Percentiles rank a stretch among this genome's conserved stretches.
phyloP scores from a whole-genome alignment of 2,888 invertebrate genomes.

The Crematogaster levior region DNA sequence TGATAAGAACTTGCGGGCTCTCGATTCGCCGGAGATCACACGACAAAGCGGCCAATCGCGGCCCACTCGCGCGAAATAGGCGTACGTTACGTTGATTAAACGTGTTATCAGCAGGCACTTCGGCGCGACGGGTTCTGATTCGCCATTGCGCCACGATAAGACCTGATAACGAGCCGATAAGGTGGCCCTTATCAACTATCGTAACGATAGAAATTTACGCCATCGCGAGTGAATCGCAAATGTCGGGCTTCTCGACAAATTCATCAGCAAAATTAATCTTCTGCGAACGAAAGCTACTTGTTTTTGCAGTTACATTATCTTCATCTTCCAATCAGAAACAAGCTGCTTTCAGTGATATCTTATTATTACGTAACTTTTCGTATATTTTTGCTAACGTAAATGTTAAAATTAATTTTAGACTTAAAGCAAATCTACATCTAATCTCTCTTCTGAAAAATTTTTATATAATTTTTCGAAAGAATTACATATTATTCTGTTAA shows the following conservation, averaged over 20 bases:
- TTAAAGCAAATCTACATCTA: neutral
- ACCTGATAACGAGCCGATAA: slow-evolving; percentile 63
- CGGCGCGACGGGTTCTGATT: slow-evolving; percentile 59
- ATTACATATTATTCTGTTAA: neutral
- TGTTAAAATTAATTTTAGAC: neutral
- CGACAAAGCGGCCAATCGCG: slow-evolving; percentile 51
- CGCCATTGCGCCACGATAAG: slow-evolving; percentile 61
- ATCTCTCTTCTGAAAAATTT: too few relatives aligned
- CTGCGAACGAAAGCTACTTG: neutral
- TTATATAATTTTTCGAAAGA: neutral
- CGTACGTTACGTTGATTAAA: slow-evolving; percentile 59
- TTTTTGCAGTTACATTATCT: neutral
- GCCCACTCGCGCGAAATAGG: slow-evolving; percentile 22
- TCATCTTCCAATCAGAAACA: neutral
- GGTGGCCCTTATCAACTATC: slow-evolving; percentile 30
- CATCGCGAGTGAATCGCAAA: slow-evolving; percentile 24
- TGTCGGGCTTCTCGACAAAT: slow-evolving; percentile 4
- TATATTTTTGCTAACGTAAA: neutral
- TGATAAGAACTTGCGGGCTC: slow-evolving; percentile 37
- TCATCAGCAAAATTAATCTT: neutral
- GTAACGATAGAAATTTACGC: slow-evolving; percentile 44
- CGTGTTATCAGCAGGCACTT: slow-evolving; percentile 56
- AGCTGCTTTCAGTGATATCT: neutral
- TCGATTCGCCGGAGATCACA: slow-evolving; percentile 36
- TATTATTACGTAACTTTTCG: neutral